Percentiles rank a stretch among this genome's conserved stretches.
These are phyloP conservation scores for Phyto melanocephala DNA, from an alignment of 2,888 invertebrate species.

Conservation along the genomic window DNA sequence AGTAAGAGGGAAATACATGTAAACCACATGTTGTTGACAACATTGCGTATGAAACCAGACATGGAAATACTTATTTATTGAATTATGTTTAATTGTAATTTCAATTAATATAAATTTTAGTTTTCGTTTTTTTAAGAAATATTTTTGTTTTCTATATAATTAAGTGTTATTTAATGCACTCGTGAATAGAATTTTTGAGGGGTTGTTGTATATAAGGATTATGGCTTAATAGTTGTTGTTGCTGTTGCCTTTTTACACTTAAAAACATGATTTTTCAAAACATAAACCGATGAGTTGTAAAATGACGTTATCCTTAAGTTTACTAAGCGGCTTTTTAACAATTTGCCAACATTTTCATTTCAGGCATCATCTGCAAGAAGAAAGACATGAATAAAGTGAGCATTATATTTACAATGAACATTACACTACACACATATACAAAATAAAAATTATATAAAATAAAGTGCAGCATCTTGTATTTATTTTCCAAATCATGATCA, in stretches of 20 bases:
- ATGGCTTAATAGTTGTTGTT: constrained; percentile 55
- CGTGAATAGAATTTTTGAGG: constrained; percentile 17
- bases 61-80: constrained; percentile 21
- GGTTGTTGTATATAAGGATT: constrained; percentile 62
- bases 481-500: no score
- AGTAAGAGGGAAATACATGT: constrained; percentile 20
- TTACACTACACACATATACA: no score
- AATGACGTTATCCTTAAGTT: background rate
- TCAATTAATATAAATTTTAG: background rate
- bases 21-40: constrained; percentile 64
- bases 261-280: constrained; percentile 58
- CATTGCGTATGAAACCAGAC: constrained; percentile 59
- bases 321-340: background rate
- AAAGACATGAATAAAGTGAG: background rate
- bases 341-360: background rate
- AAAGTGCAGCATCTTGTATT: no score
- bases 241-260: constrained; percentile 39
- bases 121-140: background rate
- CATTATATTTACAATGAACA: no score
- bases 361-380: constrained; percentile 20
- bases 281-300: background rate
- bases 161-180: constrained; percentile 51
- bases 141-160: background rate
- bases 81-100: constrained; percentile 21
- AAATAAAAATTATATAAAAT: no score